A percentile compares a stretch with the other conserved stretches of the same genome.
Evolutionary conservation across 2,888 invertebrate species (phyloP).

Genomic region (Hybos culiciformis): DNA sequence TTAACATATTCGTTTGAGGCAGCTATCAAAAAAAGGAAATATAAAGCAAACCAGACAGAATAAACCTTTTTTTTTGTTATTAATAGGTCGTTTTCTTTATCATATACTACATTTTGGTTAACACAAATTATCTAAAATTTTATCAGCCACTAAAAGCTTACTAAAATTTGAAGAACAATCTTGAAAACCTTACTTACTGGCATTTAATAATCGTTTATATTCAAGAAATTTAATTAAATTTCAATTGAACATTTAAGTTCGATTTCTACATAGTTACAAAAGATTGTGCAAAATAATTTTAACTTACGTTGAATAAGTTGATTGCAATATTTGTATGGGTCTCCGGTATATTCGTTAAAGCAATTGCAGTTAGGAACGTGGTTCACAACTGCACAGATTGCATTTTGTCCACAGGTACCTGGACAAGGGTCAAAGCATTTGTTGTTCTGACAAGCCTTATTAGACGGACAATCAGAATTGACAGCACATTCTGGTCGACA

Average conservation of each 20-base stretch:
- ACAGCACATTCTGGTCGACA: slow-evolving; percentile 62
- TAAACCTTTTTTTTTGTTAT: not conserved
- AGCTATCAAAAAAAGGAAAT: slow-evolving; percentile 14
- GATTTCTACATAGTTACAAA: not conserved
- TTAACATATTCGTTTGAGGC: slow-evolving; percentile 24
- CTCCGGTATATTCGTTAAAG: slow-evolving; percentile 53
- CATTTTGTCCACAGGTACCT: slow-evolving; percentile 61
- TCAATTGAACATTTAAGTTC: too few species aligned
- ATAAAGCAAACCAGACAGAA: slow-evolving; percentile 7
- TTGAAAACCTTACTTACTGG: too few species aligned
- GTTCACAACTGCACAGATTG: slow-evolving; percentile 58
- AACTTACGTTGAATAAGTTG: slow-evolving; percentile 38
- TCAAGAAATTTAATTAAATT: too few species aligned
- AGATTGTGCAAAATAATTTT: not conserved
- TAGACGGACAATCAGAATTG: slow-evolving; percentile 56
- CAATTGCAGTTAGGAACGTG: slow-evolving; percentile 59
- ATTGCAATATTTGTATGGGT: slow-evolving; percentile 55
- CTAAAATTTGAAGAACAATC: too few species aligned
- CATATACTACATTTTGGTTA: not conserved
- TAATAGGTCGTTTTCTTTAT: not conserved
- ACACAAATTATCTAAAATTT: not conserved
- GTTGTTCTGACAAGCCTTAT: slow-evolving; percentile 53
- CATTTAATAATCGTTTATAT: too few species aligned
- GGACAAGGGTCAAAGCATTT: slow-evolving; percentile 69
- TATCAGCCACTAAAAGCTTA: not conserved